Evolutionary conservation across 2,113 vertebrate species (phyloP).

Genomic region (Corvus hawaiiensis): DNA sequence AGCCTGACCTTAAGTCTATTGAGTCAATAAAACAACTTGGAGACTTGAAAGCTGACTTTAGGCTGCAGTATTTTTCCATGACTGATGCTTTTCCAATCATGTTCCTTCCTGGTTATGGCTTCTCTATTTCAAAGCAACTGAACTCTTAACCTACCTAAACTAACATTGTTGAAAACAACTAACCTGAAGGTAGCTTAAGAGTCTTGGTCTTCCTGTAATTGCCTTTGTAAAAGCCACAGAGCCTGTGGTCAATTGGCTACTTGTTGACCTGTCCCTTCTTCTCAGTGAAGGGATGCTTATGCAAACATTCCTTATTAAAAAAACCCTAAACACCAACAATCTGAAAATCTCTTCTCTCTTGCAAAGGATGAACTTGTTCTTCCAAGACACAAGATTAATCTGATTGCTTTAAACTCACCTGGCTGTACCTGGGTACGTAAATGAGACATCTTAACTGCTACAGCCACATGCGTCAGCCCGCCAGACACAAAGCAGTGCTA

Average conservation of each 20-base stretch:
- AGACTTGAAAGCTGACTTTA: not conserved
- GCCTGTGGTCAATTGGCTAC: not conserved
- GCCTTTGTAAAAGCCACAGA: not conserved
- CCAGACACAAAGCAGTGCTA: not conserved
- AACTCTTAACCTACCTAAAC: not conserved
- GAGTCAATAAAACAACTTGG: not conserved
- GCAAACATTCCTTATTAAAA: not conserved
- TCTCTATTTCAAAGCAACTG: not conserved
- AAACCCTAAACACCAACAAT: not conserved
- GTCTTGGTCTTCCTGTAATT: not conserved
- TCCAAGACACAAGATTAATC: not conserved
- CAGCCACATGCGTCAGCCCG: not conserved
- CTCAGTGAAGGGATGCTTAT: not conserved
- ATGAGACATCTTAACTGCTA: constrained; percentile 7
- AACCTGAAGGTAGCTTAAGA: not conserved
- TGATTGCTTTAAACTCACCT: not conserved
- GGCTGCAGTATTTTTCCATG: not conserved
- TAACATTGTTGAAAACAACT: not conserved
- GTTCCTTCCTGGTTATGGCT: not conserved
- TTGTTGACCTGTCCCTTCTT: not conserved
- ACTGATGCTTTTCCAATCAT: not conserved
- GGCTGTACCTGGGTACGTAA: not conserved
- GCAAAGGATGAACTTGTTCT: not conserved
- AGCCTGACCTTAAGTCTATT: not conserved
- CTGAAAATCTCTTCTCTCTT: not conserved